Evolutionary conservation across 2,113 vertebrate species (phyloP).

Genomic region (Alexandromys fortis): DNA sequence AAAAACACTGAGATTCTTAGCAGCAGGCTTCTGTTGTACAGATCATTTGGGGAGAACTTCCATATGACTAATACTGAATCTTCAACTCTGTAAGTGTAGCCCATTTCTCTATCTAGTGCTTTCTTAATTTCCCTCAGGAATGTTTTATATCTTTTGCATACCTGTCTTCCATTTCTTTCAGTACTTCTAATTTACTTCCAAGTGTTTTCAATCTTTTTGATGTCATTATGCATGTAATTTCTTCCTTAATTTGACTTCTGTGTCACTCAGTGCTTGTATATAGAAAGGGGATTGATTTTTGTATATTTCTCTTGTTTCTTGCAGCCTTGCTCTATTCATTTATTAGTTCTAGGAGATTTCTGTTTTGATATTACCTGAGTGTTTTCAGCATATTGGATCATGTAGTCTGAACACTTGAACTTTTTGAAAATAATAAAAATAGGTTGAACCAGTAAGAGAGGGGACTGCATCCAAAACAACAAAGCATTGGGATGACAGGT

Average conservation of each 20-base stretch:
- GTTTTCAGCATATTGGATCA: background rate
- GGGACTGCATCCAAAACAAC: background rate
- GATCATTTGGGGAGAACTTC: background rate
- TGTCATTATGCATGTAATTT: background rate
- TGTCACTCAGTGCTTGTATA: background rate
- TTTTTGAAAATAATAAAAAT: background rate
- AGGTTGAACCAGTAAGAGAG: background rate
- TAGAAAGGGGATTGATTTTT: background rate
- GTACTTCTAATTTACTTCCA: background rate
- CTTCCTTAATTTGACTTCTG: background rate
- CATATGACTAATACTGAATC: background rate
- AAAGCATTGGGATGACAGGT: too few species aligned
- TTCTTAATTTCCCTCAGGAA: conserved; percentile 32
- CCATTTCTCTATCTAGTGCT: background rate
- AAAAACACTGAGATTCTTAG: background rate
- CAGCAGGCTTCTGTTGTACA: background rate
- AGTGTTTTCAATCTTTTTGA: background rate
- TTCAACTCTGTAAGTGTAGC: background rate
- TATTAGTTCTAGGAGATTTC: background rate
- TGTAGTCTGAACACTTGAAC: background rate
- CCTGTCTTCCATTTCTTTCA: background rate
- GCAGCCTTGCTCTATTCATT: background rate
- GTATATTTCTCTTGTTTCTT: background rate
- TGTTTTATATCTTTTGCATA: background rate
- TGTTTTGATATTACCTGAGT: background rate